phyloP scores from a whole-genome alignment of 2,888 invertebrate genomes.

The Labia minor region DNA sequence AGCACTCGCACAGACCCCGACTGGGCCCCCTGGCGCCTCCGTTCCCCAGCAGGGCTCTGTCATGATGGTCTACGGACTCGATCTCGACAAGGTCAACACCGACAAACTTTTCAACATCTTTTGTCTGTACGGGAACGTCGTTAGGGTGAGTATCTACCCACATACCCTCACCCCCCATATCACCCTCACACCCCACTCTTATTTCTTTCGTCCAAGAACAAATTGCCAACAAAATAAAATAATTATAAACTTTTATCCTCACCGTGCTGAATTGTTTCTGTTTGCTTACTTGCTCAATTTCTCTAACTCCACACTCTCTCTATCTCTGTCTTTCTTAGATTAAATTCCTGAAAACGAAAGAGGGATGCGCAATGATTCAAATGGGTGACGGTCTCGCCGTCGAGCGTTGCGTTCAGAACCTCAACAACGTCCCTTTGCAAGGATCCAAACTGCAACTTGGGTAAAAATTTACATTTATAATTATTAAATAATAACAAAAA shows the following conservation, averaged over 20 bases:
- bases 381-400: slow-evolving; percentile 94
- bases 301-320: too few relatives aligned
- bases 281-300: too few relatives aligned
- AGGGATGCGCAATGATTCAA: slow-evolving; percentile 98
- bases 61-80: slow-evolving; percentile 96
- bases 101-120: slow-evolving; percentile 95
- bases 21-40: slow-evolving; percentile 26
- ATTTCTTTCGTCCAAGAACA: too few relatives aligned
- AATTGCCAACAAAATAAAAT: too few relatives aligned
- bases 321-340: slow-evolving; percentile 35
- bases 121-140: slow-evolving; percentile 97
- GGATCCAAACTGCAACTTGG: slow-evolving; percentile 62
- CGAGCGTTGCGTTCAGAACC: slow-evolving; percentile 86
- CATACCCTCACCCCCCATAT: not conserved
- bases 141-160: slow-evolving; percentile 57
- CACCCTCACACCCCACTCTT: not conserved
- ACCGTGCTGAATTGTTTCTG: too few relatives aligned
- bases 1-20: slow-evolving; percentile 48
- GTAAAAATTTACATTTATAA: slow-evolving; percentile 36
- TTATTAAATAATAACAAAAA: too few relatives aligned
- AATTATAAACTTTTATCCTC: too few relatives aligned
- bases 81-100: slow-evolving; percentile 86
- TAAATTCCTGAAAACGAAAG: slow-evolving; percentile 96
- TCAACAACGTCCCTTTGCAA: slow-evolving; percentile 81
- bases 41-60: slow-evolving; percentile 62